Conservation (phyloP, 2,797 vertebrate genomes). For the Cyclopterus lumpus region DNA sequence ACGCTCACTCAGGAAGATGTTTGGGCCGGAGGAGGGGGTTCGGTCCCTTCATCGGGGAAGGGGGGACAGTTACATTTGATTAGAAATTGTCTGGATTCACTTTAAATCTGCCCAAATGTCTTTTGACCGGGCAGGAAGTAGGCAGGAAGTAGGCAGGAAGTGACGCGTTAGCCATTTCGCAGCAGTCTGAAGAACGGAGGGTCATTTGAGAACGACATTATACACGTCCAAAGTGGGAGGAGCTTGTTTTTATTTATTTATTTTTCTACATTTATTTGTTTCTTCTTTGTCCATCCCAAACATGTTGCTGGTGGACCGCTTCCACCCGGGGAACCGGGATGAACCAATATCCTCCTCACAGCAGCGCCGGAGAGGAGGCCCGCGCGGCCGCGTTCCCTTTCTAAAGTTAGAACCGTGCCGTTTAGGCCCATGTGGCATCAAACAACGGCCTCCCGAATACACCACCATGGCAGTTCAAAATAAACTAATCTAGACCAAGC, state of each 20-base stretch:
- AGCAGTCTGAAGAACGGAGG: background rate
- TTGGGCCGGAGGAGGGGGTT: conserved; percentile 31
- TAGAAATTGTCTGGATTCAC: background rate
- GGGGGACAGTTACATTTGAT: background rate
- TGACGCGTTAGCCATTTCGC: background rate
- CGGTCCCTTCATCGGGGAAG: background rate
- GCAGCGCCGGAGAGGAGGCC: conserved; percentile 4
- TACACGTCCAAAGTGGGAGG: background rate
- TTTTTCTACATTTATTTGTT: background rate
- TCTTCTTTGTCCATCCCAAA: conserved; percentile 30
- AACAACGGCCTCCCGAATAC: background rate
- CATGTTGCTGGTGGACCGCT: conserved; percentile 50
- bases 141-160: conserved; percentile 22
- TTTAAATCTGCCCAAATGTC: background rate
- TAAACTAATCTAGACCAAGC: too few species aligned
- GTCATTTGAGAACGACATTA: background rate
- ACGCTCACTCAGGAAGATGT: conserved; percentile 42
- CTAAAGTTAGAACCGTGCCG: background rate
- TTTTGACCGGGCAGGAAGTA: background rate
- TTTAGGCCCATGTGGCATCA: background rate
- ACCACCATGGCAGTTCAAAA: too few species aligned
- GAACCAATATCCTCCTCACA: conserved; percentile 19
- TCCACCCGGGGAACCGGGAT: conserved; percentile 44
- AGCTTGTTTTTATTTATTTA: conserved; percentile 13
- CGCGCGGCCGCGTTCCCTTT: background rate